Evolutionary conservation across 2,888 invertebrate genomes (phyloP).

Genomic region (Leptopilina drosophilae): DNA sequence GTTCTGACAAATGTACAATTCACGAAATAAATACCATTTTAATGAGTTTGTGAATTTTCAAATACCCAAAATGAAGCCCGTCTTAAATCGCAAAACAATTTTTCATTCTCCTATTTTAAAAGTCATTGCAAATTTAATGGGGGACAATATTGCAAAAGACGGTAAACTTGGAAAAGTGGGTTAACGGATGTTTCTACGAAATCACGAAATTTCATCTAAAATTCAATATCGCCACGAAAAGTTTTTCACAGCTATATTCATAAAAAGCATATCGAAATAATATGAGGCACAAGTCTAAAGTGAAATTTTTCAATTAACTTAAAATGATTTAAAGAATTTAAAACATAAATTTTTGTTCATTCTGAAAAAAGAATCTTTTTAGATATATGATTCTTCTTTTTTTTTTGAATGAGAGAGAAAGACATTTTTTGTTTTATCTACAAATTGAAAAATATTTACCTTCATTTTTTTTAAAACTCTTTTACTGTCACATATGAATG

Average conservation of each 20-base stretch:
- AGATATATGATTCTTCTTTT: too few species aligned
- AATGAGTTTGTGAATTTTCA: not conserved
- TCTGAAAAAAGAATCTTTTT: too few species aligned
- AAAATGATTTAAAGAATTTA: too few species aligned
- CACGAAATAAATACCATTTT: not conserved
- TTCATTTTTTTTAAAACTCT: too few species aligned
- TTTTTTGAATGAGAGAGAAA: too few species aligned
- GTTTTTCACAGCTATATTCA: not conserved
- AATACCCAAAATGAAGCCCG: too few species aligned
- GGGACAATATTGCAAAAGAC: conserved; percentile 14
- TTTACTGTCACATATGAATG: too few species aligned
- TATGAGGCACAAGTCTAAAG: not conserved
- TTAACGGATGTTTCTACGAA: conserved; percentile 22
- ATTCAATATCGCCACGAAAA: conserved; percentile 1
- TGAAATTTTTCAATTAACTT: not conserved
- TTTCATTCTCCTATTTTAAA: not conserved
- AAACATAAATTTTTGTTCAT: too few species aligned
- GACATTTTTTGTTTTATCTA: too few species aligned
- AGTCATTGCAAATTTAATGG: conserved; percentile 1
- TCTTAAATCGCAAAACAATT: not conserved
- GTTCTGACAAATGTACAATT: too few species aligned
- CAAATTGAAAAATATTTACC: too few species aligned
- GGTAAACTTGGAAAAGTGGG: conserved; percentile 23
- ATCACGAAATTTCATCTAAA: conserved; percentile 18
- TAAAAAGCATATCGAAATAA: not conserved